Conservation (phyloP, 2,797 vertebrate species). For the Cryptoblepharus egeriae region DNA sequence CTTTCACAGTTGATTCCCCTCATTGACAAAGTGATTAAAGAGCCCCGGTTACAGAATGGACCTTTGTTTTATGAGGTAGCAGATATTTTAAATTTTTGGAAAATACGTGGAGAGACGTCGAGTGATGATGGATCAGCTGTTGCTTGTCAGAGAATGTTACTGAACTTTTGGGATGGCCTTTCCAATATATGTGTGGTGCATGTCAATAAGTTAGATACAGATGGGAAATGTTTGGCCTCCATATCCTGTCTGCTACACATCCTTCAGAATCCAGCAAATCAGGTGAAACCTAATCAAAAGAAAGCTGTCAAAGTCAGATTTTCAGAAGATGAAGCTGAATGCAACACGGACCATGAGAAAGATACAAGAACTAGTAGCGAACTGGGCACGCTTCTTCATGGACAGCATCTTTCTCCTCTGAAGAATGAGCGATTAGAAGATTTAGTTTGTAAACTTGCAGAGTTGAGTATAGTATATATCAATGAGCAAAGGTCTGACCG, state of each 20-base stretch:
- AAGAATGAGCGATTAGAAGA: slow-evolving; percentile 86
- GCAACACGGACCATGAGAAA: slow-evolving; percentile 52
- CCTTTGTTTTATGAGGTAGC: slow-evolving; percentile 87
- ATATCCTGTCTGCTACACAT: slow-evolving; percentile 86
- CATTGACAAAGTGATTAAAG: slow-evolving; percentile 81
- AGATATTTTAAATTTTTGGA: slow-evolving; percentile 90
- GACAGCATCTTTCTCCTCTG: slow-evolving; percentile 41
- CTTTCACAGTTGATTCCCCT: slow-evolving; percentile 88
- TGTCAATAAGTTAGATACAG: slow-evolving; percentile 79
- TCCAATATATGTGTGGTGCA: slow-evolving; percentile 80
- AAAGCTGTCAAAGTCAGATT: slow-evolving; percentile 87
- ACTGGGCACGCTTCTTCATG: slow-evolving; percentile 47
- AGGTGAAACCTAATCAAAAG: slow-evolving; percentile 74
- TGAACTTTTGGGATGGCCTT: slow-evolving; percentile 89
- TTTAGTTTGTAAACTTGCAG: slow-evolving; percentile 88
- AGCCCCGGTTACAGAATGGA: slow-evolving; percentile 83
- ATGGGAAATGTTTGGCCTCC: slow-evolving; percentile 81
- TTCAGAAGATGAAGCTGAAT: slow-evolving; percentile 71
- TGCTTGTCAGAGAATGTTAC: slow-evolving; percentile 82
- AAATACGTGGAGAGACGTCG: slow-evolving; percentile 80
- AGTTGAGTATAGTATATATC: slow-evolving; percentile 88
- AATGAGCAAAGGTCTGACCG: slow-evolving; percentile 86
- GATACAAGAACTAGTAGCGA: slow-evolving; percentile 65
- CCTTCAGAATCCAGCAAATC: slow-evolving; percentile 83
- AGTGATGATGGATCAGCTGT: slow-evolving; percentile 47